Conservation (phyloP, 1,140 invertebrate genomes). For the Musca domestica region DNA sequence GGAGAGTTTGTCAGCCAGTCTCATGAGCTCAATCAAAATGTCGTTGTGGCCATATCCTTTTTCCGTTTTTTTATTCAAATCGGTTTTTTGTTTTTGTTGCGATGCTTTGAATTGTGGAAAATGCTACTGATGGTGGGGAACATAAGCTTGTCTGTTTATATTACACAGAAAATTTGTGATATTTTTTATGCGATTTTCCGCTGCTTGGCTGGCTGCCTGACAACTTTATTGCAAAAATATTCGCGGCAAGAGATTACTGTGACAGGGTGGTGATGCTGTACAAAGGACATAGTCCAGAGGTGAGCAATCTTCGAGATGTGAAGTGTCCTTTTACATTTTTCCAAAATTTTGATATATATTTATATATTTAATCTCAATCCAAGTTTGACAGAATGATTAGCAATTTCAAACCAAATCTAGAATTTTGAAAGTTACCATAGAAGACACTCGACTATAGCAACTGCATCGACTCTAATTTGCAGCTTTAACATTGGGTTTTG, state of each 20-base stretch:
- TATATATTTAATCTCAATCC: too few relatives aligned
- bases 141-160: conserved; percentile 10
- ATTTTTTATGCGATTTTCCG: conserved; percentile 12
- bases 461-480: too few relatives aligned
- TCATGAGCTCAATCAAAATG: conserved; percentile 24
- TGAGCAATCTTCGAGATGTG: background rate
- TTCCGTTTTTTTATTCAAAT: conserved; percentile 9
- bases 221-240: conserved; percentile 31
- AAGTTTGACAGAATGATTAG: too few relatives aligned
- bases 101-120: background rate
- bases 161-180: background rate
- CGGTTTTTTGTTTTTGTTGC: background rate
- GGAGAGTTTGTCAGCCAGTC: background rate
- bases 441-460: too few relatives aligned
- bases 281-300: background rate
- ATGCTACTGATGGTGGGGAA: background rate
- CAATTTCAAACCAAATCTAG: too few relatives aligned
- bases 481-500: too few relatives aligned
- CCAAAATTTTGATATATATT: too few relatives aligned
- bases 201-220: conserved; percentile 20
- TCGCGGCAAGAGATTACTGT: conserved; percentile 1
- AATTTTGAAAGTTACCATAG: too few relatives aligned
- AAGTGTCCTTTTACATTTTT: too few relatives aligned
- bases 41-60: conserved; percentile 17
- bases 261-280: background rate